Percentiles rank a stretch among this genome's conserved stretches.
Evolutionary conservation across 2,888 invertebrate species (phyloP).

Genomic region (Globia sparganii): DNA sequence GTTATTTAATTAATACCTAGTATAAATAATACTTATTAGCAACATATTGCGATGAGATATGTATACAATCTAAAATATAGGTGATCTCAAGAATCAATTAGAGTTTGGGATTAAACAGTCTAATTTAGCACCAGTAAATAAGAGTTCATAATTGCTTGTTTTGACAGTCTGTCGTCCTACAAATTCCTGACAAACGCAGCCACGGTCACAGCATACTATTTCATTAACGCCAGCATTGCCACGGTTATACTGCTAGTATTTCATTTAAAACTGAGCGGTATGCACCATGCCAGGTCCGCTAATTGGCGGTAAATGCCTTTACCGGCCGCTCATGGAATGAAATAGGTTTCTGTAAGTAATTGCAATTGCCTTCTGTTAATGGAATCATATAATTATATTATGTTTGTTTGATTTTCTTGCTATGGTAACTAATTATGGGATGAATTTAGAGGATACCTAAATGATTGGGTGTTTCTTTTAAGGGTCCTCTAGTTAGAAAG

Average conservation of each 20-base stretch:
- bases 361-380: not conserved
- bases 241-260: slow-evolving; percentile 5
- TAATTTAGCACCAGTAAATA: not conserved
- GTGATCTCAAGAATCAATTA: not conserved
- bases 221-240: not conserved
- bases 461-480: not conserved
- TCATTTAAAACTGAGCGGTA: slow-evolving; percentile 14
- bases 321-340: slow-evolving; percentile 1
- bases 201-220: not conserved
- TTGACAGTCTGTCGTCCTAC: not conserved
- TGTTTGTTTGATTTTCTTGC: slow-evolving; percentile 2
- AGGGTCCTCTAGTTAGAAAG: not conserved
- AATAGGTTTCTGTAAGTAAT: slow-evolving; percentile 30
- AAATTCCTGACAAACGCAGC: slow-evolving; percentile 7
- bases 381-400: not conserved
- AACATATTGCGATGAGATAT: not conserved
- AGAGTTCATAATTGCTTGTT: not conserved
- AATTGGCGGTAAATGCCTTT: slow-evolving; percentile 49
- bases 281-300: slow-evolving; percentile 6
- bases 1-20: not conserved
- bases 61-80: not conserved
- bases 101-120: not conserved
- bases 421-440: not conserved
- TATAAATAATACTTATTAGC: not conserved
- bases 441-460: not conserved